Evolutionary conservation across 53 echinoderm and acorn worm species (phyloP).

Genomic region (Antedon mediterranea): DNA sequence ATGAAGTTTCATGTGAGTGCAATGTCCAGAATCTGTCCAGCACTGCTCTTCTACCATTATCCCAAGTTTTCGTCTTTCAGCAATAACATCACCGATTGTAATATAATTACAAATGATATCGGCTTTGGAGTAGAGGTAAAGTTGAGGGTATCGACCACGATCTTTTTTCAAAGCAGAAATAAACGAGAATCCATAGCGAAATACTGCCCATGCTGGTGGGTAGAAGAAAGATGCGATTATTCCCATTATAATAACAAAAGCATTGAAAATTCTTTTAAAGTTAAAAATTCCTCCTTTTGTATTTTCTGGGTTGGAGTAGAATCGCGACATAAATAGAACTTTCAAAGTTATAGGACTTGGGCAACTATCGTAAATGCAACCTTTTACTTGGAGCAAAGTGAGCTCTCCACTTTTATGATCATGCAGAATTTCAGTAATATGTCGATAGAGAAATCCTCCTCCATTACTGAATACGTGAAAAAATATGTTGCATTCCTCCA

Average conservation of each 20-base stretch:
- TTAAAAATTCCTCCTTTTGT: conserved; percentile 26
- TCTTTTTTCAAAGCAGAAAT: conserved; percentile 32
- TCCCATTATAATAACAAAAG: conserved; percentile 14
- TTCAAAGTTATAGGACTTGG: conserved; percentile 26
- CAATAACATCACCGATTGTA: conserved; percentile 44
- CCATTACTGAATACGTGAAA: conserved; percentile 90
- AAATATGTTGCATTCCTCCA: conserved; percentile 70
- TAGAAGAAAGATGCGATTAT: conserved; percentile 26
- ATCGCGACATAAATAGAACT: conserved; percentile 14
- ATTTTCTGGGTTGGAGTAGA: conserved; percentile 8
- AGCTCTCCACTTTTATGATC: conserved; percentile 14
- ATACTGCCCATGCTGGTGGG: conserved; percentile 10
- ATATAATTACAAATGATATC: conserved; percentile 40
- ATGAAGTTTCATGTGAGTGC: conserved; percentile 40
- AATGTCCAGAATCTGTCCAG: conserved; percentile 71
- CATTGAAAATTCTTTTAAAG: conserved; percentile 7
- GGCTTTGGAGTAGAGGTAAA: conserved; percentile 65
- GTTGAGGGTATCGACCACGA: conserved; percentile 43
- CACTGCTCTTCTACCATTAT: conserved; percentile 46
- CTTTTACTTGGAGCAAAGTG: conserved; percentile 37
- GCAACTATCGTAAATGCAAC: conserved; percentile 60
- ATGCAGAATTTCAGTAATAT: conserved; percentile 48
- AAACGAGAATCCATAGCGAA: background rate
- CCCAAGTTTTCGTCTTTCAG: conserved; percentile 28
- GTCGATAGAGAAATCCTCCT: conserved; percentile 51